Evolutionary conservation across 1,140 invertebrate genomes (phyloP), one percentile per base, ranked within the genome.

Genomic region (Danaus plexippus): DNA sequence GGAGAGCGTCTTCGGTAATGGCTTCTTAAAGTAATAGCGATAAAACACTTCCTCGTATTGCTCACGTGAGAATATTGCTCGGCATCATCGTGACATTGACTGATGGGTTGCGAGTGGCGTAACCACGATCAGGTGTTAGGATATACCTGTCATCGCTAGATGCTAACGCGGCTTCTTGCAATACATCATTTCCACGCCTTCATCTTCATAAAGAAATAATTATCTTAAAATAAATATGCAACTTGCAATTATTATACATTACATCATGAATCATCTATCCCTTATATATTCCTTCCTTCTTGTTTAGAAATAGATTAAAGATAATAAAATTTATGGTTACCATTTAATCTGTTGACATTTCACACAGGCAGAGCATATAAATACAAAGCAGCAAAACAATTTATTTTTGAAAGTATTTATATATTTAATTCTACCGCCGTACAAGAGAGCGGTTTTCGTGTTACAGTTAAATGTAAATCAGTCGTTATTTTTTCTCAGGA

Each of bases 401-500:
- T 32, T 32, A 32, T 32, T 32, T 32, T 32, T 6, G 22, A 32
- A 32, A 32, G 22, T 32, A 32, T 32, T 32, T 32, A 32, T 32
- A 32, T 32, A 32, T 32, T 68, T 62, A 69, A 80, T 80, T 82
- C 74, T 67, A 57, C 60, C 65, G 64, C 66, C 72, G 77, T 75
- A 69, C 71, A 56, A 60, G 61, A 66, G 56, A 68, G 64, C 61
- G 57, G 68, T 66, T 62, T 52, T 59, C 54, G 54, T 62, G 48
- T 62, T 66, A 73, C 76, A 73, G 76, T 80, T 80, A 79, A 72
- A 80, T 78, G 75, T 72, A 77, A 80, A 79, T 80, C 32, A 66
- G 64, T 54, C 62, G 54, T 71, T 63, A 32, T 73, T 52, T 64
- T 73, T 61, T 63, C 63, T 73, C 60, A 61, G 52, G 58, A 61